Percentiles rank a stretch among this genome's conserved stretches.
Conservation (phyloP, 2,888 invertebrate genomes). For the Pyrochroa serraticornis region DNA sequence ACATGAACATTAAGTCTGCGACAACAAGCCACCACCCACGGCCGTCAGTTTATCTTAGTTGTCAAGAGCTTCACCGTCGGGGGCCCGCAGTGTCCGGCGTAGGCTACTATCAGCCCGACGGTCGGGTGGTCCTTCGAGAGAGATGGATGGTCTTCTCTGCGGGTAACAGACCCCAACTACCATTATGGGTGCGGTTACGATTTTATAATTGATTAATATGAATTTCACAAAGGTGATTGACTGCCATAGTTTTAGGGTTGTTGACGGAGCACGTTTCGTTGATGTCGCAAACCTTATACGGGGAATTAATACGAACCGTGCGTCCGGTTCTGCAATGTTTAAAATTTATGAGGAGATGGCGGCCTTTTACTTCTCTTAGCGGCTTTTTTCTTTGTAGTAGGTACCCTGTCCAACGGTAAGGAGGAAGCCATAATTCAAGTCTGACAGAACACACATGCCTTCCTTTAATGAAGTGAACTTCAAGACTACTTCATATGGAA, state of each 20-base stretch:
- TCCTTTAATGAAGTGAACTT: constrained; percentile 36
- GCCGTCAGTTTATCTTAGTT: constrained; percentile 55
- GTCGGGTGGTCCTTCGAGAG: constrained; percentile 52
- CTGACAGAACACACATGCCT: constrained; percentile 54
- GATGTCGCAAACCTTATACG: neutral
- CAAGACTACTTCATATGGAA: constrained; percentile 19
- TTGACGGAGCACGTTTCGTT: neutral
- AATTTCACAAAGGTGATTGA: constrained; percentile 7
- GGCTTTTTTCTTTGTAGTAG: constrained; percentile 52
- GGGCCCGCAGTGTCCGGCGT: constrained; percentile 47
- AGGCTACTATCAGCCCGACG: constrained; percentile 49
- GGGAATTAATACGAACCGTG: neutral
- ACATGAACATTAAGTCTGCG: constrained; percentile 55
- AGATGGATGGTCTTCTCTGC: constrained; percentile 49
- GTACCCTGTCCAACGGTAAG: constrained; percentile 41
- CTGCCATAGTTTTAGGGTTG: too few relatives aligned
- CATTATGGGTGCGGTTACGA: constrained; percentile 38
- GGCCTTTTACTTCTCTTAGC: constrained; percentile 51
- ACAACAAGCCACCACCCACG: constrained; percentile 58
- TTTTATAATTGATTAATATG: constrained; percentile 41
- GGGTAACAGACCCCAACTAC: constrained; percentile 41
- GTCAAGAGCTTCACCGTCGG: constrained; percentile 53
- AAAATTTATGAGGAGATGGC: constrained; percentile 51
- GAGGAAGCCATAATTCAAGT: constrained; percentile 54
- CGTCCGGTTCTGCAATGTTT: constrained; percentile 26